Base-by-base conservation (phyloP, 2,113 vertebrate species). In the Eptatretus burgeri region DNA sequence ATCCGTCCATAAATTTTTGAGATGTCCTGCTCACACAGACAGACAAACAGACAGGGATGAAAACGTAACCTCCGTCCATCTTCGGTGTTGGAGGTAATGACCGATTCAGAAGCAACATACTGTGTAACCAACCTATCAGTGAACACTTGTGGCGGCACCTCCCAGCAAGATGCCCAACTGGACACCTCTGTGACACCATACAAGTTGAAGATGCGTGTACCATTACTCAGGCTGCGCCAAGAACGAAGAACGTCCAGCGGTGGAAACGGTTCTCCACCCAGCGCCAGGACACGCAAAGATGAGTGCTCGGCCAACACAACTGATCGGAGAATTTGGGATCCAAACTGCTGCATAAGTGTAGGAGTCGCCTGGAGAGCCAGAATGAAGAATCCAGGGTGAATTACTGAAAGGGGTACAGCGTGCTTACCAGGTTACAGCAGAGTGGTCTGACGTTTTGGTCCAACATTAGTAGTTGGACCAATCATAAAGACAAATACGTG, bases 181-280 rank as follows among this genome's bases (percentile, higher is more conserved):
- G 91, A 98, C 51, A 95, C 89, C 68, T 98, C 91, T 5, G 89
- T 96, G 67, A 87, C 77, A 50, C 91, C 91, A 50, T 96, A 98
- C 51, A 98, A 69, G 71, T 93, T 96, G 73, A 78, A 94, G 67
- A 98, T 73, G 3, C 68, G 68, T 5, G 91, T 94, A 71, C 69
- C 73, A 69, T 94, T 98, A 65, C 80, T 79, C 67, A 77, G 11
- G 52, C 74, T 77, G 69, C 74, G 82, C 87, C 91, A 98, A 69
- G 73, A 78, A 65, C 70, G 77, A 66, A 93, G 71, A 66, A 79
- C 56, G 51, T 67, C 70, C 3, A 79, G 68, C 0, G 70, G 68
- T 1, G 87, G 89, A 70, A 82, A 93, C 2, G 78, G 69, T 73
- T 98, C 91, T 17, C 91, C 91, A 5, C 91, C 91, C 62, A 98